Evolutionary conservation across 2,797 vertebrate genomes (phyloP), one percentile per base, ranked within the genome.

Genomic region (Coccyzus lansbergi): DNA sequence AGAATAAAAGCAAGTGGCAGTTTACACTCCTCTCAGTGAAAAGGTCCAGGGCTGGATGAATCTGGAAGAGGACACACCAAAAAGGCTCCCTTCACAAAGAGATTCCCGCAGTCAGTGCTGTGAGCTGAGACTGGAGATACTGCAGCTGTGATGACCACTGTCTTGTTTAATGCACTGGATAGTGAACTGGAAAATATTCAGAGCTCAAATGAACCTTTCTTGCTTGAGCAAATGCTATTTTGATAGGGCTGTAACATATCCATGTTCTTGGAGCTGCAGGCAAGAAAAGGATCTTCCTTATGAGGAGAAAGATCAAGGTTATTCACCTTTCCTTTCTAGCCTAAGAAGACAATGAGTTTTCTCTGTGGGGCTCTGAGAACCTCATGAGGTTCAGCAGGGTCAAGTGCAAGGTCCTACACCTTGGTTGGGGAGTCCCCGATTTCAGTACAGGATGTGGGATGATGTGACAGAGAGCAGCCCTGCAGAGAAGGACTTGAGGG

Each of bases 11-110:
- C 16, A 55, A 55, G 28, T 26, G 16, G 10, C 11, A 46, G 18
- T 15, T 21, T 74, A 26, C 1, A 3, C 15, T 46, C 46, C 12
- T 21, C 7, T 38, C 11, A 46, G 17, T 51, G 36, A 88, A 83
- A 46, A 36, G 70, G 40, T 42, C 2, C 2, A 12, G 5, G 9
- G 22, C 33, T 78, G 1, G 2, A 1, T 42, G 40, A 62, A 9
- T 15, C 34, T 42, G 36, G 18, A 42, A 77, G 28, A 40, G 14
- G 6, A 15, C 8, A 10, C 15, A 72, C 7, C 25, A 76, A 49
- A 44, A 75, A 1, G n/a, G 2, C 2, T 83, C 22, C 40, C 20
- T 76, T 52, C 52, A 29, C 56, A 59, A 77, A 77, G n/a, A 8
- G 20, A 40, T 72, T 40, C 5, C 4, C 29, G 21, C 44, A 52